These are phyloP conservation scores for Octopus sinensis DNA, from an alignment of 1,140 invertebrate species.

Conservation along the genomic window DNA sequence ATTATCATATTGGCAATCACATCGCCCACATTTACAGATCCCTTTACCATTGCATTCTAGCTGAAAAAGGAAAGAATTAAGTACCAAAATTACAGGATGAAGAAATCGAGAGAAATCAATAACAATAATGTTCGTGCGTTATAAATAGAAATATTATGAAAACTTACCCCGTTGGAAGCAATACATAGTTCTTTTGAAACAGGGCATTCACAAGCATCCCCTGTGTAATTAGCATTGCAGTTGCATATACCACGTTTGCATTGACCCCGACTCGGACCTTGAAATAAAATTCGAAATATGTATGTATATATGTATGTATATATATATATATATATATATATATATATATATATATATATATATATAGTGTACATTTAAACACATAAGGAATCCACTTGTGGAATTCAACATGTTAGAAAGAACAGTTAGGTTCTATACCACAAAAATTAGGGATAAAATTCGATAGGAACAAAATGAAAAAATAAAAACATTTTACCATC, in stretches of 20 bases:
- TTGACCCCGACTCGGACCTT: slow-evolving; percentile 65
- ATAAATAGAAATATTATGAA: slow-evolving; percentile 75
- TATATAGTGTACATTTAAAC: too few relatives aligned
- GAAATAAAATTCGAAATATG: background rate
- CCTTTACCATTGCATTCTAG: background rate
- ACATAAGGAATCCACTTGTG: too few relatives aligned
- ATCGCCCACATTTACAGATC: background rate
- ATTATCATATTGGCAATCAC: background rate
- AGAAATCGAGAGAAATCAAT: background rate
- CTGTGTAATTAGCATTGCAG: slow-evolving; percentile 61
- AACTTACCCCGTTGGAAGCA: slow-evolving; percentile 23
- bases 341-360: slow-evolving; percentile 5
- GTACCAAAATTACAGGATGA: background rate
- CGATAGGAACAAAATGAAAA: background rate
- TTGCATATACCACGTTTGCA: slow-evolving; percentile 81
- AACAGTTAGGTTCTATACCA: background rate
- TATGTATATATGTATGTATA: background rate
- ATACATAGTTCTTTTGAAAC: slow-evolving; percentile 21
- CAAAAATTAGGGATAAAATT: background rate
- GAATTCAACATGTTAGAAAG: background rate
- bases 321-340: slow-evolving; percentile 5
- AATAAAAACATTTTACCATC: background rate
- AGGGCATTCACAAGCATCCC: slow-evolving; percentile 30
- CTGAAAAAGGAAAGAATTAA: background rate
- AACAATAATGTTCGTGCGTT: slow-evolving; percentile 63